Evolutionary conservation across 2,113 vertebrate species (phyloP).

Genomic region (Chlorodrepanis virens): DNA sequence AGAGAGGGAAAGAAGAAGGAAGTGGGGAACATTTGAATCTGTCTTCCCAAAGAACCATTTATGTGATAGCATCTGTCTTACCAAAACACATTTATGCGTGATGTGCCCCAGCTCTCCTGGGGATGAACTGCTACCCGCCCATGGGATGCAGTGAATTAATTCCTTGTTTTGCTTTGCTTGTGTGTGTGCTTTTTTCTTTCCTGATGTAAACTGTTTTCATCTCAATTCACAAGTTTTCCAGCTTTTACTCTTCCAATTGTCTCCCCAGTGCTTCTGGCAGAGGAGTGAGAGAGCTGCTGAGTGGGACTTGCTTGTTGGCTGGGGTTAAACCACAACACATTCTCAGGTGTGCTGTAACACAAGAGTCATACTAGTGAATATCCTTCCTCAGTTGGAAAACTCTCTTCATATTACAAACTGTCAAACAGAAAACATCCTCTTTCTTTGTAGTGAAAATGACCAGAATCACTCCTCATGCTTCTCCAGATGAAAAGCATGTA

Average conservation of each 20-base stretch:
- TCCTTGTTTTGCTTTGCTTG: neutral
- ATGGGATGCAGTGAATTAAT: neutral
- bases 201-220: neutral
- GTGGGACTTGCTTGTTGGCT: neutral
- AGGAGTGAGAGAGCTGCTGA: neutral
- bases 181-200: neutral
- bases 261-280: neutral
- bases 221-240: neutral
- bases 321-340: neutral
- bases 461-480: neutral
- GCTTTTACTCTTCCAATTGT: neutral
- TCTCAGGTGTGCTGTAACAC: neutral
- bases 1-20: neutral
- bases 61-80: neutral
- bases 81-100: fast-evolving
- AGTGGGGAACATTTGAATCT: neutral
- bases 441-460: neutral
- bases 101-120: neutral
- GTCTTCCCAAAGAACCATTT: neutral
- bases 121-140: neutral
- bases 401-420: neutral
- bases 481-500: neutral
- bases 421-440: neutral
- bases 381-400: neutral
- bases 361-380: neutral